Base-by-base conservation (phyloP, 2,888 invertebrate genomes). In the Rutpela maculata region DNA sequence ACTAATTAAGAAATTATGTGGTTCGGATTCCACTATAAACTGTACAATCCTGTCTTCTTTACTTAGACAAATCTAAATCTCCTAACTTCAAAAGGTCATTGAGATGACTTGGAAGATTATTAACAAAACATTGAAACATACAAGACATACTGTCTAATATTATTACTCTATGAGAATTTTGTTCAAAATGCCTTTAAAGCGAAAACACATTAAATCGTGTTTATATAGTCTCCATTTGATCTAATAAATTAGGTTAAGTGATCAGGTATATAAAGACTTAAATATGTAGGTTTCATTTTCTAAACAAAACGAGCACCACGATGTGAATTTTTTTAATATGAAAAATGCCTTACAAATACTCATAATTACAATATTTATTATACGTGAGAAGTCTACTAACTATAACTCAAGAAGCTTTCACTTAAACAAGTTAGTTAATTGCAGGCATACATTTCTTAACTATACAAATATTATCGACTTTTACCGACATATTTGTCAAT, bases 381-480 rank as follows among this genome's bases (percentile, higher is more conserved):
- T 11, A 35, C 35, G 63, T 63, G 63, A 63, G 63, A 63, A 63
- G 63, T 15, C n/a, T n/a, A 50, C 63, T 63, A 38, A 31, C 18
- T 17, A 18, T 18, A 1, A 18, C 17, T 17, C 9, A 38, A 63
- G 17, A 18, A 63, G 63, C 63, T 63, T 63, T 63, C 63, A 63
- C 63, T 63, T 63, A 63, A 63, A 50, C 50, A n/a, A 60, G 22
- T n/a, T 12, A 22, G 60, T 60, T 60, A 60, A 26, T n/a, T 22
- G 22, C n/a, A 60, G 22, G 7, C 22, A 60, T 31, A 60, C 26
- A 22, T 22, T 22, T 60, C 22, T 60, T 15, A 26, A 31, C 3
- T 60, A 60, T 22, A 60, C 60, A 60, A 60, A 60, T 60, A 60
- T 60, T 60, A 11, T 60, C 31, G 22, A 60, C 60, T 60, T 60